Conservation (phyloP, 1,140 invertebrate species). For the Calliphora vicina region DNA sequence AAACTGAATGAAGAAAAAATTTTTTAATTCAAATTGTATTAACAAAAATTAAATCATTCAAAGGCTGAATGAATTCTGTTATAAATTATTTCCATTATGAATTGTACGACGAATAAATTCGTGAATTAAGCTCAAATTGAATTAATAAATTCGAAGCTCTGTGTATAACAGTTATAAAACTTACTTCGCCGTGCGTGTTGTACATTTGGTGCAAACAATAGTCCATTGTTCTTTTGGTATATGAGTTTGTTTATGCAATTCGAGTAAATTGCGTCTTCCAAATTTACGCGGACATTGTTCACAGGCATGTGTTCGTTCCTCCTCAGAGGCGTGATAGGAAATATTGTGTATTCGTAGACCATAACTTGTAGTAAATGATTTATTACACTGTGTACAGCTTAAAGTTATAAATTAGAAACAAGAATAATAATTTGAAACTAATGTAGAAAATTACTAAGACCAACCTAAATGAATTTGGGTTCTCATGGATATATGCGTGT, state of each 20-base stretch:
- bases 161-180: too few species aligned
- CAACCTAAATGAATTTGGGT: conserved; percentile 59
- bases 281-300: conserved; percentile 59
- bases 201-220: conserved; percentile 54
- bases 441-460: conserved; percentile 36
- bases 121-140: too few species aligned
- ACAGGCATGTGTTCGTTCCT: conserved; percentile 55
- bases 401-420: background rate
- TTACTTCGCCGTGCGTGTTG: conserved; percentile 20
- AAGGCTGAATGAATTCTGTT: too few species aligned
- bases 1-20: too few species aligned
- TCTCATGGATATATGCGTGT: conserved; percentile 53
- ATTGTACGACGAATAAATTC: too few species aligned
- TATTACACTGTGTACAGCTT: conserved; percentile 56
- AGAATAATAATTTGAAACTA: background rate
- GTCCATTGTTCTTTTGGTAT: conserved; percentile 54
- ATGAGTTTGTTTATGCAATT: conserved; percentile 55
- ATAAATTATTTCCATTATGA: too few species aligned
- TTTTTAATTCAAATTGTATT: too few species aligned
- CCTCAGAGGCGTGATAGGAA: conserved; percentile 54
- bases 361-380: conserved; percentile 55
- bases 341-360: conserved; percentile 56
- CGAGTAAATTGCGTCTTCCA: conserved; percentile 51
- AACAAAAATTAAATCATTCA: too few species aligned
- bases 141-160: too few species aligned